Base-by-base conservation (phyloP, 2,797 vertebrate genomes). In the Toxotes lorentzi region DNA sequence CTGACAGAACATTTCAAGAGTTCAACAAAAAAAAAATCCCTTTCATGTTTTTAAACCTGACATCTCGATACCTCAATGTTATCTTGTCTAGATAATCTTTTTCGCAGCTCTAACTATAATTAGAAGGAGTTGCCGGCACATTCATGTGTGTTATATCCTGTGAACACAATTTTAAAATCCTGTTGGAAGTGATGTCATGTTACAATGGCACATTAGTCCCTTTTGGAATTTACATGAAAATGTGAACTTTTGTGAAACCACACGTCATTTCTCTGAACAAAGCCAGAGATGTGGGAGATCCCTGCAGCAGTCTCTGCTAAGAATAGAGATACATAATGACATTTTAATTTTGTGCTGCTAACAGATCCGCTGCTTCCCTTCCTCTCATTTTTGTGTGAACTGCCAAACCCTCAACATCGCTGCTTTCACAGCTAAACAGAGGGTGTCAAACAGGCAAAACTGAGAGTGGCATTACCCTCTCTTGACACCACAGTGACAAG, bases 331-430 rank as follows among this genome's bases (percentile, higher is more conserved):
- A 82, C 86, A 82, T 90, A 86, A 92, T 93, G 92, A 90, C 91
- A 92, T 92, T 92, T 91, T 91, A 92, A 93, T 92, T 92, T 87
- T 85, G 90, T 86, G 87, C 86, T 87, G 78, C 82, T 88, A 86
- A 90, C 78, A 82, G 84, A 88, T 81, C 85, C 61, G 13, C 75
- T 72, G 78, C 65, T 86, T 81, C 54, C 43, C 59, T 67, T 88
- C 82, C 66, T 21, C 54, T 79, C 76, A 48, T 72, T 88, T 88
- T 81, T 86, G 82, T 89, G 70, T 58, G 47, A 86, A 60, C 84
- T 77, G 86, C 68, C 86, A 87, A 87, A 88, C 72, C 78, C 73
- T 82, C 47, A 53, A 61, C 45, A 45, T 64, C 8, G 16, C 67
- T 45, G 76, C 88, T 82, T 87, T 87, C 87, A 89, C 70, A 65